Evolutionary conservation across 2,888 invertebrate genomes (phyloP).

Genomic region (Sthenelais limicola): DNA sequence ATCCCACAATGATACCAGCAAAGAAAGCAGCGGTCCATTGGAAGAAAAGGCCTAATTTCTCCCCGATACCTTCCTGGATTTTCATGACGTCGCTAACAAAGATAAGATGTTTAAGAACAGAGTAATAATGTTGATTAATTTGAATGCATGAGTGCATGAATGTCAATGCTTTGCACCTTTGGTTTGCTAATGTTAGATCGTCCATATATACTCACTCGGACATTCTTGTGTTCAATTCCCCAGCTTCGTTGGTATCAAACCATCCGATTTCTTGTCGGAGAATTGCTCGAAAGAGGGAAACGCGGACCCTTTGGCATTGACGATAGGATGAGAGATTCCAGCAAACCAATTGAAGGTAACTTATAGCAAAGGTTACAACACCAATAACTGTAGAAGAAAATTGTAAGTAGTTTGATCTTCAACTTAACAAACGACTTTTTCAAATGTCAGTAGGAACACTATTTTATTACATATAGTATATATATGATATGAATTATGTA

Average conservation of each 20-base stretch:
- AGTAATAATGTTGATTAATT: no score
- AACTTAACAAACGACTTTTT: neutral
- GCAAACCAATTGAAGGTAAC: conserved; percentile 69
- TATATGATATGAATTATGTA: no score
- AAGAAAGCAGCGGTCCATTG: conserved; percentile 81
- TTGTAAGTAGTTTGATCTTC: neutral
- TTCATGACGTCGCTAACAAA: conserved; percentile 72
- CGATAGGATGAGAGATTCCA: conserved; percentile 72
- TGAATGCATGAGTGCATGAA: no score
- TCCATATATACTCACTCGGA: conserved; percentile 67
- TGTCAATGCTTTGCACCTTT: no score
- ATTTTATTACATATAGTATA: no score
- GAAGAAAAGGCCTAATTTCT: conserved; percentile 83
- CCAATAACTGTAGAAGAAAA: conserved; percentile 60
- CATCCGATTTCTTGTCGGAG: conserved; percentile 70
- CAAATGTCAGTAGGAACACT: no score
- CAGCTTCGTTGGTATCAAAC: conserved; percentile 69
- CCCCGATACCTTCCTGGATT: conserved; percentile 87
- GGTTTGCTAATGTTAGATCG: no score
- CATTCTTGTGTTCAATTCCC: conserved; percentile 67
- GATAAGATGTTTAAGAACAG: no score
- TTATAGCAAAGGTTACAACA: conserved; percentile 60
- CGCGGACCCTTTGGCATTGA: conserved; percentile 73
- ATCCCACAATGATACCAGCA: conserved; percentile 80
- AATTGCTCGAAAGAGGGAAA: conserved; percentile 71